Evolutionary conservation across 2,113 vertebrate genomes (phyloP).

Genomic region (Lophius piscatorius): DNA sequence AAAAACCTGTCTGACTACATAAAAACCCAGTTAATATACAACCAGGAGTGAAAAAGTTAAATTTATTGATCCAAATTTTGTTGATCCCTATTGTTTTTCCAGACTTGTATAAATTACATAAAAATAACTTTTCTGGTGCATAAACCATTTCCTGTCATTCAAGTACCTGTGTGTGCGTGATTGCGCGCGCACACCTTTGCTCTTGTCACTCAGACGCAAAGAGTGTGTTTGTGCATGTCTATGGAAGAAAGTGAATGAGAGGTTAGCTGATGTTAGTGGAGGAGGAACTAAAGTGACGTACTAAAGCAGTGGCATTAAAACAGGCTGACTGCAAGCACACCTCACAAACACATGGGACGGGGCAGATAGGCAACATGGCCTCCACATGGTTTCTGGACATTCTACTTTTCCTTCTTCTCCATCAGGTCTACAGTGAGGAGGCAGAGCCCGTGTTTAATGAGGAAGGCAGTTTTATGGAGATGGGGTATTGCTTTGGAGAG

Average conservation of each 20-base stretch:
- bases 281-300: conserved; percentile 65
- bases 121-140: no score
- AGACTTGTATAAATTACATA: no score
- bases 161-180: not conserved
- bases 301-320: conserved; percentile 29
- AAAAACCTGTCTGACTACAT: conserved; percentile 61
- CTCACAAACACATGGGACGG: conserved; percentile 12
- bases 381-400: conserved; percentile 4
- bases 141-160: no score
- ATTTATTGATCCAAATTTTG: no score
- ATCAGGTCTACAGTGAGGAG: conserved; percentile 29
- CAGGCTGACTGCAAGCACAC: not conserved
- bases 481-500: conserved; percentile 75
- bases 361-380: conserved; percentile 58
- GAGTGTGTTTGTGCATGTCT: not conserved
- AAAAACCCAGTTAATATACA: conserved; percentile 18
- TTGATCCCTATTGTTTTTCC: no score
- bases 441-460: conserved; percentile 44
- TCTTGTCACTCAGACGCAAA: not conserved
- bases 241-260: conserved; percentile 29
- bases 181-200: not conserved
- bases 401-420: conserved; percentile 59
- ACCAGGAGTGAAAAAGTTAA: not conserved
- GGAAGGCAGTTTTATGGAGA: conserved; percentile 35
- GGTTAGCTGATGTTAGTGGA: conserved; percentile 44